Percentiles rank a stretch among this genome's conserved stretches.
Conservation (phyloP, 2,888 invertebrate genomes). For the Therioaphis trifolii region DNA sequence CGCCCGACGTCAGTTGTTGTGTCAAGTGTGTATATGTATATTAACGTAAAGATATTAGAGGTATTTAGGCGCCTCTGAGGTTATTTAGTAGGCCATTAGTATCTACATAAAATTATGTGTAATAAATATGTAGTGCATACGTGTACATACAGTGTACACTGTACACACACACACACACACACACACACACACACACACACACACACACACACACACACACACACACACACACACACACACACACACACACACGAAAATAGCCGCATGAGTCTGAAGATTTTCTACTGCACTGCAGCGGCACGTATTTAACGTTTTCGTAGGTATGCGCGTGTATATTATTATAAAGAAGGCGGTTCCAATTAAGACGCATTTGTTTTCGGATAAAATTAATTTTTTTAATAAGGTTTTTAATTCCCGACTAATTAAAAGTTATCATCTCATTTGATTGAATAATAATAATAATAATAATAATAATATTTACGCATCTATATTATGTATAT, state of each 20-base stretch:
- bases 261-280: not conserved
- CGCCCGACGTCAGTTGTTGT: not conserved
- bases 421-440: slow-evolving; percentile 19
- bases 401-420: slow-evolving; percentile 5
- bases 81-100: not conserved
- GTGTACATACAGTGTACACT: no score
- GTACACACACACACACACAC: not conserved
- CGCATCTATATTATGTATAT: not conserved
- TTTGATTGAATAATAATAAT: not conserved
- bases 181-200: not conserved
- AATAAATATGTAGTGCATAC: no score
- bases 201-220: not conserved
- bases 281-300: not conserved
- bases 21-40: no score
- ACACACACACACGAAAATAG: not conserved
- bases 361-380: slow-evolving; percentile 14
- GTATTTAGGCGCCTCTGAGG: slow-evolving; percentile 20
- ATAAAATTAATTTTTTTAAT: slow-evolving; percentile 25
- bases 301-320: not conserved
- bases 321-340: not conserved
- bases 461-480: not conserved
- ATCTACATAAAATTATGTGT: not conserved
- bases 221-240: no score
- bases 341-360: slow-evolving; percentile 40
- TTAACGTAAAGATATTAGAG: slow-evolving; percentile 1